phyloP scores from a whole-genome alignment of 1,140 invertebrate species.

The Babylonia areolata region DNA sequence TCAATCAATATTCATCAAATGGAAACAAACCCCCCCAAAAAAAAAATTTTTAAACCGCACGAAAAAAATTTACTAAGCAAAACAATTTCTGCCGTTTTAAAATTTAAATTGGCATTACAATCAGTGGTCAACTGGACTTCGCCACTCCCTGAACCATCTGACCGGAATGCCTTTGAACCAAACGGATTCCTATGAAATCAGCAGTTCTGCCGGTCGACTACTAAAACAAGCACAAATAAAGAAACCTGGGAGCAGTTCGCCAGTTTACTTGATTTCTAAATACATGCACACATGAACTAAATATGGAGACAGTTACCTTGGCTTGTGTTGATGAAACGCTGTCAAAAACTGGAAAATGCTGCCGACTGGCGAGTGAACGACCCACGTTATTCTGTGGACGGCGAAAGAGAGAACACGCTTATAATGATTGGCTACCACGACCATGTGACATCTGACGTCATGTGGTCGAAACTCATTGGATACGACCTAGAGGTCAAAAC shows the following conservation, averaged over 20 bases:
- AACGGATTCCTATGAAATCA: not conserved
- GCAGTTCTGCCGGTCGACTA: not conserved
- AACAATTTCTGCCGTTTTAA: too few species aligned
- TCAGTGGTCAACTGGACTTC: not conserved
- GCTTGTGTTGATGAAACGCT: not conserved
- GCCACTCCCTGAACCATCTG: not conserved
- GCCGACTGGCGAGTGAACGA: constrained; percentile 7
- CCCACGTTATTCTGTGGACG: constrained; percentile 21
- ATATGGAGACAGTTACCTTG: not conserved
- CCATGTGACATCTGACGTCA: constrained; percentile 28
- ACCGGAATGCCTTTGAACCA: constrained; percentile 31
- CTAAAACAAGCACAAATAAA: not conserved
- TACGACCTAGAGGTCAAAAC: not conserved
- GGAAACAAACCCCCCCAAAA: too few species aligned
- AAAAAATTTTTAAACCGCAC: too few species aligned
- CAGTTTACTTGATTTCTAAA: not conserved
- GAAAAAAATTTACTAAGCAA: too few species aligned
- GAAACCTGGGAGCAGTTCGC: not conserved
- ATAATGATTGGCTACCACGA: constrained; percentile 3
- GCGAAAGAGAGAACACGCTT: not conserved
- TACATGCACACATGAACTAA: not conserved
- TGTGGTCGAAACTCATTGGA: constrained; percentile 14
- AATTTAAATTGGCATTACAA: too few species aligned
- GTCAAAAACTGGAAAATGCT: constrained; percentile 14
- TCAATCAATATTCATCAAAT: too few species aligned